Evolutionary conservation across 2,888 invertebrate genomes (phyloP).

Genomic region (Parochlus steinenii): DNA sequence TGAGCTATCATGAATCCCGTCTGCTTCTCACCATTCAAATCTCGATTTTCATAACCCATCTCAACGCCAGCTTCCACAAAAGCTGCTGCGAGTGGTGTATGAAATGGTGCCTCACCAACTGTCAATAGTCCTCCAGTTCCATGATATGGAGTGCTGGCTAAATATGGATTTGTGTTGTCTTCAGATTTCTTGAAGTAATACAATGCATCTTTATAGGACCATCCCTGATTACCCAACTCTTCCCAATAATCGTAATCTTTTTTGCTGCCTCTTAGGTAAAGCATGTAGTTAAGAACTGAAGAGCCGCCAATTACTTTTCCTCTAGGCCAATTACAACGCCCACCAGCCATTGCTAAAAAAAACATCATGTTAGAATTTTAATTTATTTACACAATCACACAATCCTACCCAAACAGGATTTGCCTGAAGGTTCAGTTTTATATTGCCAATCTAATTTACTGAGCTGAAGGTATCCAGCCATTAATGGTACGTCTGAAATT

Average conservation of each 20-base stretch:
- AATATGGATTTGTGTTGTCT: conserved; percentile 73
- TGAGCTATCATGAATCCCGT: conserved; percentile 83
- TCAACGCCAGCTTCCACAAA: conserved; percentile 72
- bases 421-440: conserved; percentile 76
- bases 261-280: conserved; percentile 76
- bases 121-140: conserved; percentile 67
- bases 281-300: conserved; percentile 81
- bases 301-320: conserved; percentile 86
- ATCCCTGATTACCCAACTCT: conserved; percentile 67
- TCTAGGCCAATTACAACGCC: conserved; percentile 79
- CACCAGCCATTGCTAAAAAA: conserved; percentile 59
- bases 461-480: conserved; percentile 74
- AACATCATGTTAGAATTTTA: conserved; percentile 5
- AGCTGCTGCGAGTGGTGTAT: conserved; percentile 63
- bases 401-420: conserved; percentile 55
- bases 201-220: conserved; percentile 65
- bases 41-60: conserved; percentile 71
- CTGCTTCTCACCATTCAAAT: conserved; percentile 74
- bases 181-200: conserved; percentile 84
- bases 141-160: conserved; percentile 63
- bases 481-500: conserved; percentile 72
- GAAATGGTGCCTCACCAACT: conserved; percentile 71
- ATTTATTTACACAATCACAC: neutral
- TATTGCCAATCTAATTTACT: conserved; percentile 85
- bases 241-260: conserved; percentile 87